Percentiles rank a stretch among this genome's conserved stretches.
These are phyloP conservation scores for Notospermus geniculatus DNA, from an alignment of 1,140 invertebrate genomes.

Conservation along the genomic window DNA sequence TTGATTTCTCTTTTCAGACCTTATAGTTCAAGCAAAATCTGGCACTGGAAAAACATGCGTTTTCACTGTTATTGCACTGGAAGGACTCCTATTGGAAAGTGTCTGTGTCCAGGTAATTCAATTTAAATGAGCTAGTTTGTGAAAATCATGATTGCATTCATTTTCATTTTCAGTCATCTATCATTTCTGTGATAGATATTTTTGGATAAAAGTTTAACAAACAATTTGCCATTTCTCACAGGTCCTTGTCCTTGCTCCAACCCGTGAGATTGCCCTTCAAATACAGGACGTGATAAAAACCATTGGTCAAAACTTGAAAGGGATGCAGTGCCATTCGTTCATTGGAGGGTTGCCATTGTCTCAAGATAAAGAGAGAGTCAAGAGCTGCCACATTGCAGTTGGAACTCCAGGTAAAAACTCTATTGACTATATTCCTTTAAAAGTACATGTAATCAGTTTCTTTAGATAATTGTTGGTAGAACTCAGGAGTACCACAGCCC, in stretches of 20 bases:
- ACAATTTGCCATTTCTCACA: slow-evolving; percentile 25
- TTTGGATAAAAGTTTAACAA: too few relatives aligned
- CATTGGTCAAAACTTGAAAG: slow-evolving; percentile 60
- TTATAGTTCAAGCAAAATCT: slow-evolving; percentile 93
- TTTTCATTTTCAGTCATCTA: too few relatives aligned
- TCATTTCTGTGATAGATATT: too few relatives aligned
- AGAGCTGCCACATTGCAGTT: slow-evolving; percentile 78
- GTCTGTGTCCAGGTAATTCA: slow-evolving; percentile 43
- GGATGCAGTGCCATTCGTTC: slow-evolving; percentile 71
- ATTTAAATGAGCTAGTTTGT: too few relatives aligned
- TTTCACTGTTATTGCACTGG: slow-evolving; percentile 78
- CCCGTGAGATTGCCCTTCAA: slow-evolving; percentile 93
- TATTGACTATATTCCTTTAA: neutral
- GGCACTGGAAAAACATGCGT: slow-evolving; percentile 98
- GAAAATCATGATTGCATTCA: too few relatives aligned
- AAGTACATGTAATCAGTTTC: too few relatives aligned
- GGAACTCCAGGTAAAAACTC: slow-evolving; percentile 78
- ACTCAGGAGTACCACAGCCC: too few relatives aligned
- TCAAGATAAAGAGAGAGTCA: slow-evolving; percentile 70
- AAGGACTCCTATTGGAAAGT: slow-evolving; percentile 63
- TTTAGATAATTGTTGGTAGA: too few relatives aligned
- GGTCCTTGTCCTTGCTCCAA: slow-evolving; percentile 84
- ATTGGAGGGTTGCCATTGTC: slow-evolving; percentile 81
- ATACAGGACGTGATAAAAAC: slow-evolving; percentile 67
- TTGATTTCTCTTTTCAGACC: slow-evolving; percentile 72